Evolutionary conservation across 1,140 invertebrate species (phyloP).

Genomic region (Dinoponera quadriceps): DNA sequence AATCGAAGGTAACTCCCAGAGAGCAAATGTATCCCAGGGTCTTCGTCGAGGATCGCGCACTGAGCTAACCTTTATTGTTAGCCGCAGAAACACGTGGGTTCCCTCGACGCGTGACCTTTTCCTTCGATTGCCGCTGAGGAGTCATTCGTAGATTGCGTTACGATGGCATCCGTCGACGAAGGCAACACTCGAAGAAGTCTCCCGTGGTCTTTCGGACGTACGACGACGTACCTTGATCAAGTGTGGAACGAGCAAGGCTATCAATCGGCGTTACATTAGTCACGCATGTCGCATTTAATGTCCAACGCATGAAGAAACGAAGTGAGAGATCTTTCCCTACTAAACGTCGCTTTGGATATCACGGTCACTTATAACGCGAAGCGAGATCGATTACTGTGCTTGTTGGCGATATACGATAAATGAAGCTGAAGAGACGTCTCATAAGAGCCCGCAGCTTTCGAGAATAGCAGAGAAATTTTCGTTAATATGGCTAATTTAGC

Average conservation of each 20-base stretch:
- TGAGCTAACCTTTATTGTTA: conserved; percentile 72
- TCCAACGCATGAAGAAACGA: not conserved
- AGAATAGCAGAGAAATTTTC: conserved; percentile 21
- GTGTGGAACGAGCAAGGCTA: conserved; percentile 1
- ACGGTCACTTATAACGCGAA: not conserved
- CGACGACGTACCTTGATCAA: not conserved
- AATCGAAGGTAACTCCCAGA: conserved; percentile 58
- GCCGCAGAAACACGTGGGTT: conserved; percentile 46
- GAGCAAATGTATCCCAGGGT: conserved; percentile 58
- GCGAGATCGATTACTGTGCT: not conserved
- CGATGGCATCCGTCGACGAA: conserved; percentile 5
- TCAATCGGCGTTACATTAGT: not conserved
- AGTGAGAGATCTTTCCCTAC: not conserved
- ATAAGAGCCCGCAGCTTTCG: not conserved
- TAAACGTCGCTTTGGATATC: conserved; percentile 1
- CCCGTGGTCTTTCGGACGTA: not conserved
- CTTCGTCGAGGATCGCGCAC: conserved; percentile 45
- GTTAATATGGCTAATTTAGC: not conserved
- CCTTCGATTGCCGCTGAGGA: conserved; percentile 40
- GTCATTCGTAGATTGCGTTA: conserved; percentile 32
- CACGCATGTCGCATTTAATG: not conserved
- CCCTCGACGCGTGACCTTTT: conserved; percentile 66
- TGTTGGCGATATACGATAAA: not conserved
- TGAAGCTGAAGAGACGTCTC: not conserved
- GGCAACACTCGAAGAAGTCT: not conserved